phyloP scores from a whole-genome alignment of 1,140 invertebrate species.

The Sycophaga agraensis region DNA sequence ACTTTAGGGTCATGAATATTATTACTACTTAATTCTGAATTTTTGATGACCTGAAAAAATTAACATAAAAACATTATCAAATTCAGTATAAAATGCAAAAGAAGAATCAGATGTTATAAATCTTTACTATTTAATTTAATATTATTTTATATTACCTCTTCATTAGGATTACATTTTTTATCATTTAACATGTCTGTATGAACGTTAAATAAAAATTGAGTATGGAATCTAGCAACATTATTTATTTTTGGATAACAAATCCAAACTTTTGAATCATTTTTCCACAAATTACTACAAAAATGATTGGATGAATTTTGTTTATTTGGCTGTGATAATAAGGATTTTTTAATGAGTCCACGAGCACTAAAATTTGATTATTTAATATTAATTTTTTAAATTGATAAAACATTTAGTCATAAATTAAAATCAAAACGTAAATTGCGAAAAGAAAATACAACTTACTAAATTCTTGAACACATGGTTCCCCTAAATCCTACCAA shows the following conservation, averaged over 20 bases:
- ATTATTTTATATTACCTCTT: neutral
- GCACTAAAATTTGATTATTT: conserved; percentile 6
- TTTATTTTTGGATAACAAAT: neutral
- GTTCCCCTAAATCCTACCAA: conserved; percentile 1
- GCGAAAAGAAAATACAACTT: conserved; percentile 2
- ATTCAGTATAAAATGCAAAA: neutral
- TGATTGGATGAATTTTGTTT: conserved; percentile 2
- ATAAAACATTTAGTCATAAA: neutral
- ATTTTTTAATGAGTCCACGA: neutral
- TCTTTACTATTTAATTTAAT: neutral
- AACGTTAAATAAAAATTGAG: neutral
- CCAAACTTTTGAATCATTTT: neutral
- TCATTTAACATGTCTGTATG: neutral
- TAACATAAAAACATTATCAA: neutral
- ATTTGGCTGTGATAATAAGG: too few relatives aligned
- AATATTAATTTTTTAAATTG: neutral
- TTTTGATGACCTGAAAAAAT: neutral
- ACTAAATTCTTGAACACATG: too few relatives aligned
- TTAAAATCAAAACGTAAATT: neutral
- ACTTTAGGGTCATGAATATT: neutral
- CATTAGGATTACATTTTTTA: neutral
- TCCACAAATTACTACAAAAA: neutral
- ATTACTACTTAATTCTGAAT: neutral
- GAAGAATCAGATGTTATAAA: neutral
- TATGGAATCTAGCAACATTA: conserved; percentile 3